These are phyloP conservation scores for Pyrocephalus nanus DNA, from an alignment of 2,797 vertebrate species.

Conservation along the genomic window DNA sequence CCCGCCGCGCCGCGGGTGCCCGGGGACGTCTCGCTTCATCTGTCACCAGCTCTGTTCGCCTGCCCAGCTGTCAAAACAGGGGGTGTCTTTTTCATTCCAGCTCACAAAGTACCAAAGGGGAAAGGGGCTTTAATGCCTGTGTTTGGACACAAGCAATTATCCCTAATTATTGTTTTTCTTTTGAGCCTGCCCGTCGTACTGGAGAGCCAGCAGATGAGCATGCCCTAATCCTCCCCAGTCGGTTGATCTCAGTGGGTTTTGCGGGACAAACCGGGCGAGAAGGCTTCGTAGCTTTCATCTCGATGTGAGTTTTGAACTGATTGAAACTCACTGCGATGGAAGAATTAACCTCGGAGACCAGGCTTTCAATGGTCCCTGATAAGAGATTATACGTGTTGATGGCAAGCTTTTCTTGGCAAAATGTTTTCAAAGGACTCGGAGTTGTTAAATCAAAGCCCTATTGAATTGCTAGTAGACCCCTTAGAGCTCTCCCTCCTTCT, in stretches of 20 bases:
- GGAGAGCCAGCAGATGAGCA: conserved; percentile 94
- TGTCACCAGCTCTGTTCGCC: conserved; percentile 93
- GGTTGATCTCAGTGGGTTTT: conserved; percentile 90
- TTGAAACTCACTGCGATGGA: conserved; percentile 98
- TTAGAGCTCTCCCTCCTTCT: conserved; percentile 18
- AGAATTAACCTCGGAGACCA: conserved; percentile 97
- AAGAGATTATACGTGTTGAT: conserved; percentile 99
- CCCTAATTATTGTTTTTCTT: conserved; percentile 99
- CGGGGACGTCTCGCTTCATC: conserved; percentile 88
- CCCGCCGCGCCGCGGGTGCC: conserved; percentile 54
- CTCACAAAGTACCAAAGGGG: conserved; percentile 93
- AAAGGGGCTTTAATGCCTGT: conserved; percentile 93
- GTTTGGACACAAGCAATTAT: conserved; percentile 99
- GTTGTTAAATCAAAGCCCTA: conserved; percentile 89
- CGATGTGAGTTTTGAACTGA: conserved; percentile 98
- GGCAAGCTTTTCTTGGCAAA: conserved; percentile 92
- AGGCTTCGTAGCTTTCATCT: conserved; percentile 92
- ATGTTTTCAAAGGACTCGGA: conserved; percentile 88
- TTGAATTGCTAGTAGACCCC: conserved; percentile 72
- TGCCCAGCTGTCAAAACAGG: conserved; percentile 99
- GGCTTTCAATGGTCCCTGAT: conserved; percentile 97
- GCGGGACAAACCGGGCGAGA: conserved; percentile 81
- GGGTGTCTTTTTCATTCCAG: conserved; percentile 98
- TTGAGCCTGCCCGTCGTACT: conserved; percentile 96
- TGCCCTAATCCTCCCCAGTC: conserved; percentile 93